These are phyloP conservation scores for silkworm (Bombyx mori) DNA, from an alignment of 1,140 invertebrate genomes.

Conservation along the genomic window DNA sequence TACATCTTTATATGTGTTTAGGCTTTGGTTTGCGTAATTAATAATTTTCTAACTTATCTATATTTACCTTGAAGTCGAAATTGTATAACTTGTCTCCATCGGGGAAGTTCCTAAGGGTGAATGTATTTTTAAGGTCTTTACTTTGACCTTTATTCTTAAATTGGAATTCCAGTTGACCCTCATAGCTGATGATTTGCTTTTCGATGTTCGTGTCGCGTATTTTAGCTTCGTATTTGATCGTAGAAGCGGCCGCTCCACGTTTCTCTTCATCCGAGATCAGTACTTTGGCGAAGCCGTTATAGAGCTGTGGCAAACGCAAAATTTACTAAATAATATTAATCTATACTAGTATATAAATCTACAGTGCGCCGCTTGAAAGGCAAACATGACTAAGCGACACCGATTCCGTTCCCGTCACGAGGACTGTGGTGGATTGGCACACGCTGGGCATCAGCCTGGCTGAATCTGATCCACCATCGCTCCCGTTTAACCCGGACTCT, in stretches of 20 bases:
- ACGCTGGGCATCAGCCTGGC: too few species aligned
- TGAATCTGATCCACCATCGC: too few species aligned
- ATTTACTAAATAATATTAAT: too few species aligned
- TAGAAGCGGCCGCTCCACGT: slow-evolving; percentile 67
- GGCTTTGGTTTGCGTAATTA: too few species aligned
- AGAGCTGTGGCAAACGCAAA: slow-evolving; percentile 21
- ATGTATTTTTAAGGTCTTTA: slow-evolving; percentile 50
- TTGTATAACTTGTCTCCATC: slow-evolving; percentile 45
- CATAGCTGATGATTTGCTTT: slow-evolving; percentile 57
- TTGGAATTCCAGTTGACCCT: slow-evolving; percentile 47
- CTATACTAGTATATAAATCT: too few species aligned
- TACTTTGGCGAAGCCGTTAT: slow-evolving; percentile 51
- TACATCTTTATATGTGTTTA: too few species aligned
- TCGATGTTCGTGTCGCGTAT: slow-evolving; percentile 36
- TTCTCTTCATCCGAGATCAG: slow-evolving; percentile 66
- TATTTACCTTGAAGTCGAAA: slow-evolving; percentile 45
- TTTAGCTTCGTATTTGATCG: slow-evolving; percentile 45
- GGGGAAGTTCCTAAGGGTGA: slow-evolving; percentile 45
- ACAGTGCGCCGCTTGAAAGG: too few species aligned
- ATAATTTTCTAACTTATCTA: not conserved
- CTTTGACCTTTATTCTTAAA: slow-evolving; percentile 39
- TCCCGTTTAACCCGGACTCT: too few species aligned
- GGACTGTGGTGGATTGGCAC: too few species aligned
- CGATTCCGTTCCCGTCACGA: too few species aligned
- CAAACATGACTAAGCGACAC: too few species aligned